Evolutionary conservation across 2,113 vertebrate species (phyloP), one percentile per base, ranked within the genome.

Genomic region (Cyprinodon variegatus): DNA sequence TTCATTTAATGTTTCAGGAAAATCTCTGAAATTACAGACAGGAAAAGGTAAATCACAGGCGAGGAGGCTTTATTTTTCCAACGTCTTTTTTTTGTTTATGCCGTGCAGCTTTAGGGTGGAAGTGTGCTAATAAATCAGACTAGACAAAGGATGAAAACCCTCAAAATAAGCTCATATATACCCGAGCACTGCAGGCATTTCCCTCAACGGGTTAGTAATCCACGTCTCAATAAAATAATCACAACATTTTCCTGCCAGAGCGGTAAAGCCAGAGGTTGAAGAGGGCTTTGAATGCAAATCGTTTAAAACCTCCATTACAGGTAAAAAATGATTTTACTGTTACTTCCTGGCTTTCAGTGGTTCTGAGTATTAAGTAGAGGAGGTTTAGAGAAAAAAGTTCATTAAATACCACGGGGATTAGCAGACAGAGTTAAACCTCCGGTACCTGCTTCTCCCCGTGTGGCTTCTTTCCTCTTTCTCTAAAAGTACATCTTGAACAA

Each of bases 351-450:
- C 62, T 75, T 75, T n/a, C 76, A 72, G 75, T 53, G 77, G 85
- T 76, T 65, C 40, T 39, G 82, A 85, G 88, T 84, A 82, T 89
- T 88, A 91, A 57, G 87, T 79, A 15, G 72, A 81, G 88, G 81
- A 61, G 68, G 43, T 88, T 90, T 87, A 86, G 90, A 74, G 90
- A 85, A 86, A 88, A 88, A 92, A 92, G 86, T 93, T 93, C 87
- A 93, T 92, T 93, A 93, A 93, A 92, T 87, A 91, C 90, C 87
- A 90, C 78, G 36, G 93, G 94, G 91, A 93, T 92, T 93, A 91
- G 78, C 84, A 64, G 85, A 68, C 79, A 80, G 78, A 78, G 78
- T 86, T 92, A 92, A 93, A 92, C 81, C 87, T 88, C 83, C 70
- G 79, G 82, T 92, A 94, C 93, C 93, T 94, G 93, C 87, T 93